Base-by-base conservation (phyloP, 1,140 invertebrate species). In the Venturia canescens region DNA sequence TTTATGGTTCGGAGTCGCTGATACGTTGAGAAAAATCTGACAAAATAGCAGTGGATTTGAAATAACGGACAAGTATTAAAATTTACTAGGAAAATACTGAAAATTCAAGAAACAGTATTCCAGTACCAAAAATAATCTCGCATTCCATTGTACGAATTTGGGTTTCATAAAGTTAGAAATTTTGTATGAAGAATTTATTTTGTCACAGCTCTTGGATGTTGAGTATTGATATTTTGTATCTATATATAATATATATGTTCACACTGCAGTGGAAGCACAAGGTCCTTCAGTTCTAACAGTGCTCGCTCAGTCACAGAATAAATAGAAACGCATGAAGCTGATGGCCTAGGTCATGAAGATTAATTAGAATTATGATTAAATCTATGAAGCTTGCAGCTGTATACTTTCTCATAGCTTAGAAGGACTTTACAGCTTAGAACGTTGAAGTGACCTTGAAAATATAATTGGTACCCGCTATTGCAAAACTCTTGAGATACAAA, bases 311-410 rank as follows among this genome's bases (percentile, higher is more conserved):
- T 53, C 50, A n/a, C 6, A 31, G 66, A 69, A 31, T 69, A 31
- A 29, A 69, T 69, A 69, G 26, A 69, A 69, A 69, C 27, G 27
- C 26, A 31, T 18, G 13, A 4, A 69, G 66, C 29, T 31, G 21
- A 69, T 69, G 66, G 66, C 29, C 27, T n/a, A 16, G 31, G 50
- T 48, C 26, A 18, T 48, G 27, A 27, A 80, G 60, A 66, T 80
- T 80, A 76, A 80, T 80, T 67, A 80, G 48, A 67, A 38, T 72
- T 76, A 80, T 50, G 79, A 66, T 60, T 63, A 69, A 69, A 80
- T 76, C 27, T 34, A 76, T 80, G 44, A 76, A 76, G 57, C 63
- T 21, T 21, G 60, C 23, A 23, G 60, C 0, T 63, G 27, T 13
- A 63, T 27, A 31, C n/a, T 1, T 69, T 31, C 13, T 3, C 66